A percentile compares a stretch with the other conserved stretches of the same genome.
Conservation (phyloP, 2,113 vertebrate genomes). For the Oreotragus oreotragus region DNA sequence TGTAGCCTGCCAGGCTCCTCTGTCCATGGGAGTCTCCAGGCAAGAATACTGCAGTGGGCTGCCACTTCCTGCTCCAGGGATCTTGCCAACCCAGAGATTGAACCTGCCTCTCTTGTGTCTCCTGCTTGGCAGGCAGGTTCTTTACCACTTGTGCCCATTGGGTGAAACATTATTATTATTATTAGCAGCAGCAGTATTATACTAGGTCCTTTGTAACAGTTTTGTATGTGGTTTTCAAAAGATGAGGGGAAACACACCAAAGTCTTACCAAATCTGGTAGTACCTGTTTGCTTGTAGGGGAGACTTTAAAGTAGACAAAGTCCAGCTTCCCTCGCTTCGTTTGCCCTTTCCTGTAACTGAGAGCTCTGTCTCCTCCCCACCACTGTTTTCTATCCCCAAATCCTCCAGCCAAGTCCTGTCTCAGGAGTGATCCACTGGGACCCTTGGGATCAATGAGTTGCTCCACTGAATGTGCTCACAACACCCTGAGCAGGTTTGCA, state of each 20-base stretch:
- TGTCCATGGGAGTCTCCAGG: not conserved
- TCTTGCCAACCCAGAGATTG: not conserved
- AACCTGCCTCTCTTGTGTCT: not conserved
- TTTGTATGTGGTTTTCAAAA: not conserved
- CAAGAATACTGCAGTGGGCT: not conserved
- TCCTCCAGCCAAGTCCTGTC: not conserved
- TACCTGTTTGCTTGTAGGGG: not conserved
- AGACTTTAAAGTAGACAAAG: not conserved
- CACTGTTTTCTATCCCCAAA: not conserved
- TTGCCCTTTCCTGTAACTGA: not conserved
- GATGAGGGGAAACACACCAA: not conserved
- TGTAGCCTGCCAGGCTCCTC: fast-evolving
- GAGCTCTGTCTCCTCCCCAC: too few species aligned
- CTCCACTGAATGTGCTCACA: not conserved
- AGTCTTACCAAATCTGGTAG: not conserved
- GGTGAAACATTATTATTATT: not conserved
- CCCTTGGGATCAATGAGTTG: not conserved
- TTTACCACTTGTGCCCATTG: not conserved
- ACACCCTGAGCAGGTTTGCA: not conserved
- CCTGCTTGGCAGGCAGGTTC: not conserved
- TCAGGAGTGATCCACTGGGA: not conserved
- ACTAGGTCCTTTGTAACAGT: not conserved
- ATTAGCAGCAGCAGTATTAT: not conserved
- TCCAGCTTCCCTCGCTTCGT: not conserved
- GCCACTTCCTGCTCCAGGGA: not conserved